Evolutionary conservation across 2,113 vertebrate species (phyloP), one percentile per base, ranked within the genome.

Genomic region (Chaenogobius annularis): DNA sequence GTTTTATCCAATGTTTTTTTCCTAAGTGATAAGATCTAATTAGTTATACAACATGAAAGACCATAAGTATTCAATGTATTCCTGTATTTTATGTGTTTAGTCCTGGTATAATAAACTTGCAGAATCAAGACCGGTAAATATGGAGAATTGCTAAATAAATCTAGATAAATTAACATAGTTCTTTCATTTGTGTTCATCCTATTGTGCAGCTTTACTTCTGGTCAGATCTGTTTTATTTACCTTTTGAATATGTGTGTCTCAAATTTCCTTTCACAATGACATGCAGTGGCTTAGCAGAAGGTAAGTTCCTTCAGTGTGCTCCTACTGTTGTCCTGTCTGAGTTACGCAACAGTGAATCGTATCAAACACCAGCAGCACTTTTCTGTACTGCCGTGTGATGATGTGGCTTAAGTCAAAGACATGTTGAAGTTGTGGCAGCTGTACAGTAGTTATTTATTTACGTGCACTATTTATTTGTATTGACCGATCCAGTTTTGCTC

Each of bases 271-370:
- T 88, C 82, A 89, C 85, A 70, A 83, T 80, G 81, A 84, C 89
- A 70, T 83, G 86, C 91, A 87, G 88, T 89, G 90, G 88, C 89
- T 88, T 86, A 85, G 87, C 82, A 54, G 77, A 78, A 92, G 88
- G 85, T 90, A 91, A 89, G 43, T 84, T 68, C 86, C 17, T 87
- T 76, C 86, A 82, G 79, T 85, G 87, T 87, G 79, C 82, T 84
- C 52, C 85, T 79, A 83, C 84, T 84, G 84, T 83, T 84, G 87
- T 87, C 79, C 69, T 83, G 81, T 89, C 66, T 7, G 4, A 83
- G 74, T 89, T 71, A 65, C 79, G 87, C 85, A 64, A 52, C n/a
- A 85, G 83, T 89, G 77, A 82, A 83, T 78, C 88, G 85, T 73
- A 74, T 79, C 81, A 80, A 66, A 86, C 83, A 86, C 85, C 88